Conservation (phyloP, 2,113 vertebrate species). For the Geothlypis trichas region DNA sequence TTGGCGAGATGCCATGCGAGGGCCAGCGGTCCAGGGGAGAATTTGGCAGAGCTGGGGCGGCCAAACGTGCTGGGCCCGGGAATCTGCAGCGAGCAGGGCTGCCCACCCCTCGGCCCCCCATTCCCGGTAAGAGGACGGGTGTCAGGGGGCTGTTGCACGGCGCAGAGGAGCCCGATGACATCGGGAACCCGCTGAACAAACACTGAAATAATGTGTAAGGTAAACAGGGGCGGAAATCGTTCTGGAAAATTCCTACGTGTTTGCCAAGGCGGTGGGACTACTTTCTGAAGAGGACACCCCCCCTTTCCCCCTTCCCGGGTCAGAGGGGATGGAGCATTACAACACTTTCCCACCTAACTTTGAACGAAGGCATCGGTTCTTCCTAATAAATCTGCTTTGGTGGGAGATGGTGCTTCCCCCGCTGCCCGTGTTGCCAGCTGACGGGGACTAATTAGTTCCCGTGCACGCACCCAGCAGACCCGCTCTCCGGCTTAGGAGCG, state of each 20-base stretch:
- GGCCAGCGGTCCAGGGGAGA: not conserved
- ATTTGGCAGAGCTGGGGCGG: not conserved
- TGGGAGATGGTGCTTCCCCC: not conserved
- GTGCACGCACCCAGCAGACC: not conserved
- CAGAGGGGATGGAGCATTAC: not conserved
- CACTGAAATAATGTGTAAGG: conserved; percentile 36
- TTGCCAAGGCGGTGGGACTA: conserved; percentile 5
- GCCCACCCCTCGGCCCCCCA: not conserved
- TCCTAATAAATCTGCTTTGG: not conserved
- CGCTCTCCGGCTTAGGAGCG: not conserved
- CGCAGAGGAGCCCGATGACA: not conserved
- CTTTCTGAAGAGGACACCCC: not conserved
- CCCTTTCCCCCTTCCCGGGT: not conserved
- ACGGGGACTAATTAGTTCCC: not conserved
- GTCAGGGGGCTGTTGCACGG: not conserved
- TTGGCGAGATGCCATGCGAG: not conserved
- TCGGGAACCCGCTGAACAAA: conserved; percentile 28
- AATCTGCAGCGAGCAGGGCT: not conserved
- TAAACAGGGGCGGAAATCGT: conserved; percentile 53
- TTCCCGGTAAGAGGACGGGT: not conserved
- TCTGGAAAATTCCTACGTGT: conserved; percentile 61
- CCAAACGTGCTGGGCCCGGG: not conserved
- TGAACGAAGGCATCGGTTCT: not conserved
- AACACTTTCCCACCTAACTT: not conserved
- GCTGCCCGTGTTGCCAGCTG: not conserved